Conservation (phyloP, 2,113 vertebrate species). For the Syrrhaptes paradoxus region DNA sequence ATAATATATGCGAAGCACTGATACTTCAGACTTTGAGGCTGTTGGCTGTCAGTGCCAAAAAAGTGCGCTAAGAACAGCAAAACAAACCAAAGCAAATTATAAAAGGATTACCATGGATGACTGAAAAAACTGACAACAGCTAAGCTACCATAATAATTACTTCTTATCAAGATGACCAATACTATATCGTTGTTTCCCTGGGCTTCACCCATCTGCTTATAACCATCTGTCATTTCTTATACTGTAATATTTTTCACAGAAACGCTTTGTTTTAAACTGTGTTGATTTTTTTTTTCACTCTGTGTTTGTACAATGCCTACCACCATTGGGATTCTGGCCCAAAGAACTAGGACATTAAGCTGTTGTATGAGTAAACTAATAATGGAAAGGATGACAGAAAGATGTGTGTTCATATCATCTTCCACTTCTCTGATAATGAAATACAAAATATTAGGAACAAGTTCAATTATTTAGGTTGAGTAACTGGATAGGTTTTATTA, state of each 20-base stretch:
- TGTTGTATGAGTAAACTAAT: background rate
- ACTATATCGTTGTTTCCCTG: background rate
- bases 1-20: background rate
- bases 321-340: background rate
- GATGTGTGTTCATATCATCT: fast-evolving
- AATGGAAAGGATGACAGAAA: background rate
- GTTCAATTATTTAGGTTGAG: background rate
- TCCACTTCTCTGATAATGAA: background rate
- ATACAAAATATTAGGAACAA: background rate
- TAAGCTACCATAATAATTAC: background rate
- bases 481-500: background rate
- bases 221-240: background rate
- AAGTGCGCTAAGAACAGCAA: background rate
- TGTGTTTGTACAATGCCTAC: background rate
- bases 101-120: background rate
- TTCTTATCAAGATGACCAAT: background rate
- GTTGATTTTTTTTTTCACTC: background rate
- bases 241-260: background rate
- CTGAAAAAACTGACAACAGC: background rate
- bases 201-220: conserved; percentile 8
- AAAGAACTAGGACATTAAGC: background rate
- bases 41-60: background rate
- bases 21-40: background rate
- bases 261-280: background rate
- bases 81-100: background rate